A percentile compares a stretch with the other conserved stretches of the same genome.
phyloP scores from a whole-genome alignment of 2,113 vertebrate species.

The Microtus ochrogaster region DNA sequence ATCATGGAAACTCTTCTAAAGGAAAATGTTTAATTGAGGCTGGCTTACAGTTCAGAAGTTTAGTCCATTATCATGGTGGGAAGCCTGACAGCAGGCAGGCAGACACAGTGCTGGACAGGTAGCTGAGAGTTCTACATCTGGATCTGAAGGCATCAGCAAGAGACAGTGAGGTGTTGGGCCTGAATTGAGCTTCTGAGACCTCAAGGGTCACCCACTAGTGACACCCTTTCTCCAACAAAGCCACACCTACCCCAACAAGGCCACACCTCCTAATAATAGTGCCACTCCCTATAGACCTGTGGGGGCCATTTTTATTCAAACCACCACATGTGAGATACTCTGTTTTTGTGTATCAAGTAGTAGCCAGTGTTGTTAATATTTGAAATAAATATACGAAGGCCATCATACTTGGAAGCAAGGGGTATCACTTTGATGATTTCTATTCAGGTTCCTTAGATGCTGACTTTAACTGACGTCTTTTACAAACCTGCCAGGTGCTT shows the following conservation, averaged over 20 bases:
- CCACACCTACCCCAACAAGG: neutral
- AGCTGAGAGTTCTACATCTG: neutral
- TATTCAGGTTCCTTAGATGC: neutral
- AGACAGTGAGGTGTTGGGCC: neutral
- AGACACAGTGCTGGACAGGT: neutral
- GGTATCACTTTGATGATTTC: neutral
- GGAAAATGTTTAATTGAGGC: neutral
- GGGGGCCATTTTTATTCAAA: neutral
- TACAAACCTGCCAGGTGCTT: neutral
- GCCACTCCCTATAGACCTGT: neutral
- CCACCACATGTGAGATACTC: neutral
- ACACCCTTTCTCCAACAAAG: neutral
- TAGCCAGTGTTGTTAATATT: neutral
- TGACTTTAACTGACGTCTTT: neutral
- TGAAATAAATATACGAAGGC: neutral
- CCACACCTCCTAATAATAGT: neutral
- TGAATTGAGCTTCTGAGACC: neutral
- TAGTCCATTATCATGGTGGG: neutral
- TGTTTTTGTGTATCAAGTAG: neutral
- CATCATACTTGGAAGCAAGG: neutral
- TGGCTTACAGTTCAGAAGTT: neutral
- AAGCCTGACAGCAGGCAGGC: no score
- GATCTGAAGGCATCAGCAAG: neutral
- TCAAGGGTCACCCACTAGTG: neutral
- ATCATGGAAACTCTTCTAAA: neutral